Evolutionary conservation across 2,888 invertebrate genomes (phyloP).

Genomic region (Neoaliturus tenellus): DNA sequence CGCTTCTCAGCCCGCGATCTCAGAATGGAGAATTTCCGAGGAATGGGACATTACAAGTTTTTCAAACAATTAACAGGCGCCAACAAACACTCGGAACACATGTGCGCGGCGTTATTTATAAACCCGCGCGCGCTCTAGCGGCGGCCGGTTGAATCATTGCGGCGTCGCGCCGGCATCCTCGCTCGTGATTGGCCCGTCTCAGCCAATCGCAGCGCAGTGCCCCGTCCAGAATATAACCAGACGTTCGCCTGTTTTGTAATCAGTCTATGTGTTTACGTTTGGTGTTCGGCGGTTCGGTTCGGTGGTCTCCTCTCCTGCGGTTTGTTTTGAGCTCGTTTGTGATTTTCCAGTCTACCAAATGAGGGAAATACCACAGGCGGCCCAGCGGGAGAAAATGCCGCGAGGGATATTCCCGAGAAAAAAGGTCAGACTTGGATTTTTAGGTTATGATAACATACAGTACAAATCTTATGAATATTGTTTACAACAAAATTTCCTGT

Average conservation of each 20-base stretch:
- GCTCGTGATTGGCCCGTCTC: slow-evolving; percentile 17
- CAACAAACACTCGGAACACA: not conserved
- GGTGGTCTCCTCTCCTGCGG: not conserved
- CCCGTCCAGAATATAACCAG: slow-evolving; percentile 47
- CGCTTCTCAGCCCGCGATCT: not conserved
- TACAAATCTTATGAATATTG: too few species aligned
- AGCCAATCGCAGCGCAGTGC: slow-evolving; percentile 12
- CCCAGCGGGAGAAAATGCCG: slow-evolving; percentile 45
- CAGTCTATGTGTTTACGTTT: slow-evolving; percentile 32
- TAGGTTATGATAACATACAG: not conserved
- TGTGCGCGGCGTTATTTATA: slow-evolving; percentile 24
- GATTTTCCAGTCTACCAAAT: not conserved
- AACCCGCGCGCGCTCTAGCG: slow-evolving; percentile 33
- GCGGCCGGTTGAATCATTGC: not conserved
- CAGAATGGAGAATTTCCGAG: not conserved
- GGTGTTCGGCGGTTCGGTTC: not conserved
- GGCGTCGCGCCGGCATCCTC: slow-evolving; percentile 14
- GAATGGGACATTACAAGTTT: not conserved
- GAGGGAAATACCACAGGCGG: slow-evolving; percentile 46
- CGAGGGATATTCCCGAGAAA: slow-evolving; percentile 49
- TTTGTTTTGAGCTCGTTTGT: slow-evolving; percentile 1
- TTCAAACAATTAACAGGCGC: not conserved
- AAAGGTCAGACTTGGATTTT: slow-evolving; percentile 42
- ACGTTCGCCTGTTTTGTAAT: slow-evolving; percentile 42
- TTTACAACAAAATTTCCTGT: too few species aligned